Conservation (phyloP, 2,888 invertebrate species). For the Deilephila elpenor region DNA sequence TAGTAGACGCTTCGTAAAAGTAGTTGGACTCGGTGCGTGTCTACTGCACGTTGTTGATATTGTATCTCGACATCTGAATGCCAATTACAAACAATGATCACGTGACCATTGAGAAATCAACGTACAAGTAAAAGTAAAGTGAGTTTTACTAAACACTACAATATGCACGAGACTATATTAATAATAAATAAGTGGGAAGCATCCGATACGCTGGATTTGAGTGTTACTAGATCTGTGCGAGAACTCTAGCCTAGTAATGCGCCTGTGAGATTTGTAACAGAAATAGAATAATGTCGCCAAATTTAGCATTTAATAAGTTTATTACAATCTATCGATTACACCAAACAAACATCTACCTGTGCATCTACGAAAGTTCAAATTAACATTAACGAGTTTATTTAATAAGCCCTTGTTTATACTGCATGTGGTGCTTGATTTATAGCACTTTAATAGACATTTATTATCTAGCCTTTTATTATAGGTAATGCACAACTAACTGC, state of each 20-base stretch:
- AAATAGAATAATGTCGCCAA: not conserved
- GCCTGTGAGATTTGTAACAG: too few species aligned
- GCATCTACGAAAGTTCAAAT: not conserved
- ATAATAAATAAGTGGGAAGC: too few species aligned
- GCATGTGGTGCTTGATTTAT: too few species aligned
- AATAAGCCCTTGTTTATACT: not conserved
- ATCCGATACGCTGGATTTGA: too few species aligned
- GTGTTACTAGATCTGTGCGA: too few species aligned
- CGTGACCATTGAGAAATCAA: slow-evolving; percentile 18
- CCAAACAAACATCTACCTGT: not conserved
- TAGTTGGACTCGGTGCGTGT: slow-evolving; percentile 2
- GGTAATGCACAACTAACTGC: too few species aligned
- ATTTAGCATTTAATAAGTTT: not conserved
- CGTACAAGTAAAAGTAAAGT: slow-evolving; percentile 10
- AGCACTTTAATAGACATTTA: too few species aligned
- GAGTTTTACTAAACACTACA: not conserved
- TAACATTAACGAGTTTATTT: not conserved
- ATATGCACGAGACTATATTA: not conserved
- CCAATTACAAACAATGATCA: slow-evolving; percentile 26
- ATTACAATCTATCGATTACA: not conserved
- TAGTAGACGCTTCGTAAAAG: slow-evolving; percentile 13
- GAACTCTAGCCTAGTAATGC: too few species aligned
- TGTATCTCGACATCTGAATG: slow-evolving; percentile 25
- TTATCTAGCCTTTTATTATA: too few species aligned
- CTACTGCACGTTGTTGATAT: slow-evolving; percentile 12